Conservation (phyloP, 1,140 invertebrate species). For the Meloidogyne exigua region DNA sequence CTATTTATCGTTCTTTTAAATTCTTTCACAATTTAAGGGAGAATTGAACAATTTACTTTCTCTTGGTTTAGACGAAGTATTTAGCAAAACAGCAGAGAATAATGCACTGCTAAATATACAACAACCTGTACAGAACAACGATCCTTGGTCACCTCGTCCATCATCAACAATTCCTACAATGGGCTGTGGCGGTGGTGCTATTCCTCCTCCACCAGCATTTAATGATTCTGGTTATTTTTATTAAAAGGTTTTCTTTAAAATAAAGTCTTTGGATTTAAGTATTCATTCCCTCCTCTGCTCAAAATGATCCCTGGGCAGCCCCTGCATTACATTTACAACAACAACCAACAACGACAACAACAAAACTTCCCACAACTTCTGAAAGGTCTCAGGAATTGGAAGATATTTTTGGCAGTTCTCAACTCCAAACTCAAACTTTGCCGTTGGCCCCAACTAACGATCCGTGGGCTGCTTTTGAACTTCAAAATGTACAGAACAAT, state of each 20-base stretch:
- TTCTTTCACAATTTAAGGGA: slow-evolving; percentile 11
- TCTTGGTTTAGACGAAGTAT: slow-evolving; percentile 49
- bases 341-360: not conserved
- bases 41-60: slow-evolving; percentile 61
- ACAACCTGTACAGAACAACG: slow-evolving; percentile 24
- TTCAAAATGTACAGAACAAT: not conserved
- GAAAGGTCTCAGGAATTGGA: slow-evolving; percentile 10
- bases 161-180: slow-evolving; percentile 29
- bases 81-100: slow-evolving; percentile 24
- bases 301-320: slow-evolving; percentile 46
- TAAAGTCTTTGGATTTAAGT: slow-evolving; percentile 28
- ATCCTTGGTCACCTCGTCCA: slow-evolving; percentile 44
- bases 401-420: not conserved
- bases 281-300: slow-evolving; percentile 12
- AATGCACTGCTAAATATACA: not conserved
- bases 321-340: slow-evolving; percentile 30
- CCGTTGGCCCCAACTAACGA: not conserved
- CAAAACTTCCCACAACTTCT: slow-evolving; percentile 10
- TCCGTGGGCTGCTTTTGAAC: slow-evolving; percentile 20
- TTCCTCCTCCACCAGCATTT: not conserved
- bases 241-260: slow-evolving; percentile 7
- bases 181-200: too few relatives aligned
- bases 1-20: too few relatives aligned
- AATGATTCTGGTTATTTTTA: not conserved
- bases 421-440: not conserved